Evolutionary conservation across 2,888 invertebrate species (phyloP).

Genomic region (Phymatocera aterrima): DNA sequence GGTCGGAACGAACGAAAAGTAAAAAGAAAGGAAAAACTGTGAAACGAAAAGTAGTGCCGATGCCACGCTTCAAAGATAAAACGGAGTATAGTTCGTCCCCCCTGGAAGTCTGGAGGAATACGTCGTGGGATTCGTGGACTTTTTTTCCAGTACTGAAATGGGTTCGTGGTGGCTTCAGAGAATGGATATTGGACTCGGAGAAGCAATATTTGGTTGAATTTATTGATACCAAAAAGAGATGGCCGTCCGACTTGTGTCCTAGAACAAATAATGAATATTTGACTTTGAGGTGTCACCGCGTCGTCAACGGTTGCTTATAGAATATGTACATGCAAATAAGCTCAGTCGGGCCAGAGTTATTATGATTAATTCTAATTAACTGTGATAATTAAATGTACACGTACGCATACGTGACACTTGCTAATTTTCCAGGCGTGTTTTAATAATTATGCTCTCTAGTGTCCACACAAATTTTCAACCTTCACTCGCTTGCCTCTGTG

Average conservation of each 20-base stretch:
- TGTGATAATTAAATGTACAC: conserved; percentile 23
- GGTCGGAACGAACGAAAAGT: too few relatives aligned
- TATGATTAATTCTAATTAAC: conserved; percentile 26
- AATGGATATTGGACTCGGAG: not conserved
- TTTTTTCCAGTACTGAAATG: not conserved
- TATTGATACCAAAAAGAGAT: not conserved
- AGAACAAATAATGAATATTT: conserved; percentile 17
- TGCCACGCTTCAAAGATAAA: conserved; percentile 33
- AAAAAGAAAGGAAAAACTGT: not conserved
- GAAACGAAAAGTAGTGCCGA: conserved; percentile 21
- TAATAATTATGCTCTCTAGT: conserved; percentile 17
- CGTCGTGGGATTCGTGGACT: not conserved
- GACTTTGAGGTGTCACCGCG: not conserved
- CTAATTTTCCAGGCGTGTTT: conserved; percentile 34
- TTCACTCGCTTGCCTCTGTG: not conserved
- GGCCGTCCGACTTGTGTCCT: not conserved
- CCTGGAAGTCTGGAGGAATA: conserved; percentile 11
- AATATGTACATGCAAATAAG: not conserved
- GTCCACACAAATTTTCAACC: conserved; percentile 3
- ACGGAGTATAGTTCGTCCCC: conserved; percentile 17
- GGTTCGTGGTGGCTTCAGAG: not conserved
- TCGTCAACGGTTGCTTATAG: not conserved
- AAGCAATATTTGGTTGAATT: not conserved
- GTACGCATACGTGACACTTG: conserved; percentile 26
- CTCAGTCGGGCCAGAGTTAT: not conserved